Conservation (phyloP, 2,113 vertebrate species). For the Phyllostomus discolor region DNA sequence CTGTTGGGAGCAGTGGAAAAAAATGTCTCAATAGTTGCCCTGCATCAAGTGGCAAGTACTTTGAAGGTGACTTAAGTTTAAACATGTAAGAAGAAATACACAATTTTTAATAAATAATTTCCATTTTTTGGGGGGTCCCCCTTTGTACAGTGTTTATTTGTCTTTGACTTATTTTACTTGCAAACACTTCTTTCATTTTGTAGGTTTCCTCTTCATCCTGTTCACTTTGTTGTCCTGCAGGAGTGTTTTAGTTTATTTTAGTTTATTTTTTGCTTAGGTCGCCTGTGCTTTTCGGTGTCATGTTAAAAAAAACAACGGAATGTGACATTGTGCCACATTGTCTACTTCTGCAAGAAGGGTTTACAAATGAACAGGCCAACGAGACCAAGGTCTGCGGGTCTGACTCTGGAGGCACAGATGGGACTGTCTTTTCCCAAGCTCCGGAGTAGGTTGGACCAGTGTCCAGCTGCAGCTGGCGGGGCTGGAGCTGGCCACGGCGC, state of each 20-base stretch:
- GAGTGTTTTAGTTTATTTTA: neutral
- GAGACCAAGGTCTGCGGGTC: neutral
- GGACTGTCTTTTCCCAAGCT: neutral
- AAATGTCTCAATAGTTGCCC: too few relatives aligned
- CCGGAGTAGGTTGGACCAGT: neutral
- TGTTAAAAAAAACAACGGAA: constrained; percentile 71
- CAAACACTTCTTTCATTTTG: neutral
- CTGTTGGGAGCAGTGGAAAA: too few relatives aligned
- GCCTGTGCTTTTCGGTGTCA: neutral
- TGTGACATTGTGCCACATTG: constrained; percentile 87
- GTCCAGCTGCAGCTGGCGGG: neutral
- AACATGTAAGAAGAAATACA: too few relatives aligned
- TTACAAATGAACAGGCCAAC: neutral
- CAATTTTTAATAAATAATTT: too few relatives aligned
- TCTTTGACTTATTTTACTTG: neutral
- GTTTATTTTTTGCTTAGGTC: neutral
- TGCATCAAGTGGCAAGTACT: too few relatives aligned
- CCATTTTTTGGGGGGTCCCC: too few relatives aligned
- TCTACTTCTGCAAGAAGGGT: constrained; percentile 79
- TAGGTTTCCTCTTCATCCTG: neutral
- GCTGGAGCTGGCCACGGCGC: neutral
- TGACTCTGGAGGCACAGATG: neutral
- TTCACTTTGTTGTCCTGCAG: neutral
- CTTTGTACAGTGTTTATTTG: neutral
- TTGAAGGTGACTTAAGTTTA: too few relatives aligned